Evolutionary conservation across 2,888 invertebrate species (phyloP), one percentile per base, ranked within the genome.

Genomic region (Tridacna gigas): DNA sequence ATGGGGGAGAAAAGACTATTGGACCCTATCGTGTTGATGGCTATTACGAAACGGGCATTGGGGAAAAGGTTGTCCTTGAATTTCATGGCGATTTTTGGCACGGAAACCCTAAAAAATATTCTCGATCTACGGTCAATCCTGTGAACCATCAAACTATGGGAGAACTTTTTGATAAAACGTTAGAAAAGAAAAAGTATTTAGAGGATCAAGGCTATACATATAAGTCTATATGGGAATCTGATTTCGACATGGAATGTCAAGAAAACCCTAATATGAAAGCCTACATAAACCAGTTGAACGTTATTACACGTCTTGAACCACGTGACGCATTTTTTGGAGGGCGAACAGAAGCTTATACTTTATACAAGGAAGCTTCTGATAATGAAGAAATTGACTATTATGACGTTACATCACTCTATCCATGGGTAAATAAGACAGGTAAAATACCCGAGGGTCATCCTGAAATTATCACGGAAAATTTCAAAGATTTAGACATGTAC

Each of bases 301-400:
- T n/a, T n/a, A n/a, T n/a, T n/a, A n/a, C n/a, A n/a, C n/a, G n/a
- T n/a, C 28, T 92, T 15, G 75, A 90, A 48, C 90, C 91, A 12
- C 75, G 90, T 56, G 90, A 92, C 74, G 90, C 91, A 11, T 92
- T 93, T 73, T 56, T 56, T 84, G 92, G 92, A 15, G 93, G 93
- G 0, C 37, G 92, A 26, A 90, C 90, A 0, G 89, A 90, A 71
- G 89, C 89, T 7, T 79, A 90, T 80, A 78, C 90, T n/a, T 60
- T 93, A 2, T 89, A 86, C 65, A 75, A 90, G 47, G 84, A 90
- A 73, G 83, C 75, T 0, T 26, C 77, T 9, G 81, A 28, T 2
- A 79, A 80, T 13, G 90, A 89, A 73, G 66, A 80, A 22, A 90
- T 91, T 9, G 80, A 81, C n/a, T 92, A 56, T 9, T 56, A 56